phyloP scores from a whole-genome alignment of 2,113 vertebrate species.

The Atrichornis clamosus region DNA sequence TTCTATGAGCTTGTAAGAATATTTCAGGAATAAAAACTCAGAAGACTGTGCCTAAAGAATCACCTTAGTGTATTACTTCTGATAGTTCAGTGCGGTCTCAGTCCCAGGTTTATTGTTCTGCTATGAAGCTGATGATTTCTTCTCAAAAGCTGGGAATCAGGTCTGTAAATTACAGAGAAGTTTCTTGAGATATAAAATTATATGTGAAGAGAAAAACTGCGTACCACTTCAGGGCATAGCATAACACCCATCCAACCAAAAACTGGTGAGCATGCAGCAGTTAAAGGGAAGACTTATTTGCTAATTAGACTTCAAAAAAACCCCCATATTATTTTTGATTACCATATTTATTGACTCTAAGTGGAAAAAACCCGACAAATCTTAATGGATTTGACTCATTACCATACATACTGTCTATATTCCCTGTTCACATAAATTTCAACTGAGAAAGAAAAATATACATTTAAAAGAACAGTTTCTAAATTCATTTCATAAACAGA shows the following conservation, averaged over 20 bases:
- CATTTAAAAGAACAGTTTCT: slow-evolving; percentile 1
- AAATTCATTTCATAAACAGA: slow-evolving; percentile 9
- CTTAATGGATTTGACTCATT: background rate
- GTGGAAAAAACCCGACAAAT: background rate
- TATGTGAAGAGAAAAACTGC: background rate
- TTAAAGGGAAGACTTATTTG: background rate
- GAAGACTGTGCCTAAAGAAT: background rate
- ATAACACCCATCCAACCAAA: background rate
- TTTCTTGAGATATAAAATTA: background rate
- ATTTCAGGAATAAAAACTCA: background rate
- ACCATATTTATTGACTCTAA: slow-evolving; percentile 14
- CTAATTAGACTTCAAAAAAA: background rate
- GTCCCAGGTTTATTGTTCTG: background rate
- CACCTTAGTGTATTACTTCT: background rate
- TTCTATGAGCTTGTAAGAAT: background rate
- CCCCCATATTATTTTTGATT: background rate
- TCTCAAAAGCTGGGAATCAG: background rate
- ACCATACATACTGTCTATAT: background rate
- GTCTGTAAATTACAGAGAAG: background rate
- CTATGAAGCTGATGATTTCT: background rate
- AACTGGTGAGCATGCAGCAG: background rate
- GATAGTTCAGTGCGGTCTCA: background rate
- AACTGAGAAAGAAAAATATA: background rate
- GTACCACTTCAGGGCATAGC: background rate
- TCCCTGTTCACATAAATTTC: background rate